Base-by-base conservation (phyloP, 2,888 invertebrate genomes). In the Phorcus lineatus region DNA sequence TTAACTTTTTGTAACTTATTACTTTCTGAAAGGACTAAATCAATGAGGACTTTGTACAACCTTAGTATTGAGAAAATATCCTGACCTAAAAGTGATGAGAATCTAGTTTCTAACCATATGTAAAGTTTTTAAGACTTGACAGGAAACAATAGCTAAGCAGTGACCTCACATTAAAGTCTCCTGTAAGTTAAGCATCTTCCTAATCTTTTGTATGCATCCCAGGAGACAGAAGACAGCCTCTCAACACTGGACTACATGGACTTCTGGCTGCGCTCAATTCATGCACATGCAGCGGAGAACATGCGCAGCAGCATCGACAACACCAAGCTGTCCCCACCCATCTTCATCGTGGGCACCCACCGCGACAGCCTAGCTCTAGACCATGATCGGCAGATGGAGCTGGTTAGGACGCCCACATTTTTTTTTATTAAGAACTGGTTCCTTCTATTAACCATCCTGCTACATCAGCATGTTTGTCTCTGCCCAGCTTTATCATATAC, bases 291-390 rank as follows among this genome's bases (percentile, higher is more conserved):
- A 16, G 91, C 92, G 16, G 87, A 90, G 54, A 90, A 89, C 77
- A 86, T 85, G 0, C 86, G 83, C 6, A 87, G 84, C 52, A 83
- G 82, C 52, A 82, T 88, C 6, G 88, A 89, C 77, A 88, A 87
- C 82, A 88, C 82, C 4, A 86, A 86, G 9, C 86, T 91, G 78
- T 91, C 92, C 22, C 93, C 93, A 3, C 92, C 93, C n/a, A 90
- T 93, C 52, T 88, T 93, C 74, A 88, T 93, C 47, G 93, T 93
- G 16, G 93, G 93, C 2, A 92, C 93, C 0, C 93, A 93, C 83
- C 87, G 91, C 52, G 88, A 91, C 80, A 88, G 90, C 70, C 87
- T 93, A 17, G 85, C 89, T 81, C 79, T 84, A n/a, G 91, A 92
- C 62, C 83, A 86, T 7, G 84, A 82, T 28, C 77, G 85, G 31